A percentile compares a stretch with the other conserved stretches of the same genome.
These are phyloP conservation scores for Lycocorax pyrrhopterus DNA, from an alignment of 2,113 vertebrate genomes.

Conservation along the genomic window DNA sequence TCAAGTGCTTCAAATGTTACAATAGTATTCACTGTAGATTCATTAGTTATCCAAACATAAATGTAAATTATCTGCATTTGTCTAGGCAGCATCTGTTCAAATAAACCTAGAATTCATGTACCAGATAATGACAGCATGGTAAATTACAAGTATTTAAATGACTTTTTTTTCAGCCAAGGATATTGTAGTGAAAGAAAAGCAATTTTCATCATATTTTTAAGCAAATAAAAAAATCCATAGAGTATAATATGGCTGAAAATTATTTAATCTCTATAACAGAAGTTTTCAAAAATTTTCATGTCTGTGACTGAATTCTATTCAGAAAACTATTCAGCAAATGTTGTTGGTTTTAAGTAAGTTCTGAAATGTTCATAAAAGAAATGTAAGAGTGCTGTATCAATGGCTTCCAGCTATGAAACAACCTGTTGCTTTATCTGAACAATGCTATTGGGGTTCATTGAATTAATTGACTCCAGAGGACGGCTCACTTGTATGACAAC, in stretches of 20 bases:
- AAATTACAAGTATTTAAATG: background rate
- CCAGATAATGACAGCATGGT: background rate
- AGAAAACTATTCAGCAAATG: background rate
- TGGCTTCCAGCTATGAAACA: background rate
- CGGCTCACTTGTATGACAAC: background rate
- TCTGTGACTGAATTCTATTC: background rate
- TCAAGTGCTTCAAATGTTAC: background rate
- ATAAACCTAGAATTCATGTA: background rate
- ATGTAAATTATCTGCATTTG: background rate
- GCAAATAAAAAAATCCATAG: background rate
- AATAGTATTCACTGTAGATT: background rate
- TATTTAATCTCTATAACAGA: background rate
- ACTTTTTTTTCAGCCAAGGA: background rate
- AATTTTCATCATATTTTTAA: background rate
- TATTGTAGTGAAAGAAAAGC: background rate
- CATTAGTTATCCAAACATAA: background rate
- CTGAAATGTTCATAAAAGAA: background rate
- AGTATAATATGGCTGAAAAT: background rate
- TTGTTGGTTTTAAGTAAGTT: background rate
- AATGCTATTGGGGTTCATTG: background rate
- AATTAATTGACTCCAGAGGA: constrained; percentile 20
- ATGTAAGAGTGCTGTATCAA: background rate
- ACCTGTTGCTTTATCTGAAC: background rate
- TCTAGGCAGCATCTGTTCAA: background rate
- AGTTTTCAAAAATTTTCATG: background rate